Conservation (phyloP, 2,888 invertebrate genomes). For the Strigamia crassipes region DNA sequence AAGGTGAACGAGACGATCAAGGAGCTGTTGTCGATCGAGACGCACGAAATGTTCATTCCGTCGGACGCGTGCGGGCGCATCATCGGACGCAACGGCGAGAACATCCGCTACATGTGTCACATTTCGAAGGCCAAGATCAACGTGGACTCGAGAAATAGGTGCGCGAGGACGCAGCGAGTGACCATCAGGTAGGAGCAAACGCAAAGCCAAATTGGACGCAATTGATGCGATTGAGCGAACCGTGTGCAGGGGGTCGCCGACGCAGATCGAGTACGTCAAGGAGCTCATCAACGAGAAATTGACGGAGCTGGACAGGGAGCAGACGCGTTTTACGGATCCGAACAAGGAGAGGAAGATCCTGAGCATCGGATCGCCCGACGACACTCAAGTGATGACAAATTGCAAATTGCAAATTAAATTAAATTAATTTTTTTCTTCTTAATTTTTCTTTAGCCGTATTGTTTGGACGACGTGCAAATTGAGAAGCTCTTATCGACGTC, state of each 20-base stretch:
- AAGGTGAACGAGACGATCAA: slow-evolving; percentile 70
- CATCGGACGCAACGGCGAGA: slow-evolving; percentile 75
- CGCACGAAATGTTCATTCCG: slow-evolving; percentile 72
- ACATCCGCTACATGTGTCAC: slow-evolving; percentile 72
- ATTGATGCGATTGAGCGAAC: no score
- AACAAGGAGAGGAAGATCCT: not conserved
- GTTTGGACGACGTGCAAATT: not conserved
- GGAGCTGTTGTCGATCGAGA: slow-evolving; percentile 71
- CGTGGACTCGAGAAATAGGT: not conserved
- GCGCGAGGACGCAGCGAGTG: not conserved
- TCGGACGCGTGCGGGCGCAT: slow-evolving; percentile 70
- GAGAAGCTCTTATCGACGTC: slow-evolving; percentile 52
- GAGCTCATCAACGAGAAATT: slow-evolving; percentile 74
- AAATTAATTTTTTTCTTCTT: no score
- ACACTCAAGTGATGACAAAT: not conserved
- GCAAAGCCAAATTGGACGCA: no score
- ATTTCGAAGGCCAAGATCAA: slow-evolving; percentile 69
- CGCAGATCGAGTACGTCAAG: slow-evolving; percentile 75
- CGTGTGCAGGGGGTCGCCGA: slow-evolving; percentile 67
- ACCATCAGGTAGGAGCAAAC: not conserved
- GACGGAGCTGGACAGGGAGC: slow-evolving; percentile 57
- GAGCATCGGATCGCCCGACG: not conserved
- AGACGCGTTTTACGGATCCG: slow-evolving; percentile 57
- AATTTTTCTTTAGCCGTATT: no score
- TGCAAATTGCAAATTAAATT: no score